Evolutionary conservation across 2,888 invertebrate genomes (phyloP), one percentile per base, ranked within the genome.

Genomic region (Thymelicus acteon): DNA sequence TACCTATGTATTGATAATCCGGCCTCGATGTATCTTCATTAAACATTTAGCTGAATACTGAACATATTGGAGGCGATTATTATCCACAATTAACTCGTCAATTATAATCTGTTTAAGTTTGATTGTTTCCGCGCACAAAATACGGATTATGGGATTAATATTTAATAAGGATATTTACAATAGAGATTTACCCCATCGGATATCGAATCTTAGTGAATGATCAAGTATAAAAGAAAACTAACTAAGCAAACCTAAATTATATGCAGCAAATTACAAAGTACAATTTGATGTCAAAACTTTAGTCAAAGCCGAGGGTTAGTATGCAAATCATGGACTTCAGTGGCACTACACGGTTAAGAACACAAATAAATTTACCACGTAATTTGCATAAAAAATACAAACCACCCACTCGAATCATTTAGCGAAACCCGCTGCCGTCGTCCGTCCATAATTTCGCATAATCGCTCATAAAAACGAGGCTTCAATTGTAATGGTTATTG

Each of bases 21-120:
- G 15, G n/a, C 63, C 62, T 19, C 58, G 67, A 62, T 61, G 63
- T 63, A 47, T 60, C 70, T 64, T 64, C 64, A 70, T 70, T 70
- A 70, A 70, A 70, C 37, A 70, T 64, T 63, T 49, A 64, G n/a
- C 64, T 52, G 49, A 64, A 71, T 47, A 70, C 64, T 63, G 58
- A 37, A 49, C 48, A 64, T 64, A 70, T 64, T 64, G 60, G 63
- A 40, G 39, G 63, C 63, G 64, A 49, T 70, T 70, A 63, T 47
- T 70, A 70, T 70, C 39, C 49, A 58, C 70, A 64, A 70, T 70
- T 70, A 70, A 31, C 63, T 39, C 70, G 70, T 64, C 70, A 70
- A 70, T 70, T 49, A 64, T 64, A 70, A 70, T 70, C 63, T 70
- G 70, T 64, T 70, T 64, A 60, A 64, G 60, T 64, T 64, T n/a